Base-by-base conservation (phyloP, 2,797 vertebrate genomes). In the Clamator glandarius region DNA sequence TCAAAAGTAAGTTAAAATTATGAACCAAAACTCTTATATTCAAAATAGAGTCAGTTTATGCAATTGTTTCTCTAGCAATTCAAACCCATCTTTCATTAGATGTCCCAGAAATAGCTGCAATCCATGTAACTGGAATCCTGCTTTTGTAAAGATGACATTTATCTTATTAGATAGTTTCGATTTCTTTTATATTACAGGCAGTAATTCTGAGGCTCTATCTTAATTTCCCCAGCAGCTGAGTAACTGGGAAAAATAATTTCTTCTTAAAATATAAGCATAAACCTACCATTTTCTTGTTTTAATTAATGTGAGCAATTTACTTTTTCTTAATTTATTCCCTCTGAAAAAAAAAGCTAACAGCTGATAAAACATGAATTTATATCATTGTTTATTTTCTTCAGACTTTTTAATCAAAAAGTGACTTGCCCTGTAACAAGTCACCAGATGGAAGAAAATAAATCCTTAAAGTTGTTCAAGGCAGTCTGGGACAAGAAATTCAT, bases 331-430 rank as follows among this genome's bases (percentile, higher is more conserved):
- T 91, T 92, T 85, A 87, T 84, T 92, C 61, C 55, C 39, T 78
- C 69, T 39, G 5, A 23, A 64, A 85, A 59, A 82, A 82, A 81
- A 75, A 20, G 24, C 11, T 90, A 92, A 77, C 17, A 85, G 89
- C 94, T 96, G 87, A 94, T 91, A 94, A 92, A 90, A 67, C 33
- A 50, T 52, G 66, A 73, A 93, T 95, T 89, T 92, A 75, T 55
- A 91, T 61, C n/a, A n/a, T n/a, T 84, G 39, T n/a, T 54, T 25
- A 78, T 84, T 84, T 44, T 17, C 18, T 52, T 10, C 29, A 36
- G 63, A 82, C 31, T 76, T 85, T 55, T 94, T 70, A 89, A 95
- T 92, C 63, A 92, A 85, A 87, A 94, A 85, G n/a, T 67, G 19
- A 81, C 35, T 80, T 82, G 12, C 62, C 13, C 42, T 33, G 50